A percentile compares a stretch with the other conserved stretches of the same genome.
These are phyloP conservation scores for Nemopilema nomurai DNA, from an alignment of 30 jellyfish, hydroid and myxozoan genomes.

Conservation along the genomic window DNA sequence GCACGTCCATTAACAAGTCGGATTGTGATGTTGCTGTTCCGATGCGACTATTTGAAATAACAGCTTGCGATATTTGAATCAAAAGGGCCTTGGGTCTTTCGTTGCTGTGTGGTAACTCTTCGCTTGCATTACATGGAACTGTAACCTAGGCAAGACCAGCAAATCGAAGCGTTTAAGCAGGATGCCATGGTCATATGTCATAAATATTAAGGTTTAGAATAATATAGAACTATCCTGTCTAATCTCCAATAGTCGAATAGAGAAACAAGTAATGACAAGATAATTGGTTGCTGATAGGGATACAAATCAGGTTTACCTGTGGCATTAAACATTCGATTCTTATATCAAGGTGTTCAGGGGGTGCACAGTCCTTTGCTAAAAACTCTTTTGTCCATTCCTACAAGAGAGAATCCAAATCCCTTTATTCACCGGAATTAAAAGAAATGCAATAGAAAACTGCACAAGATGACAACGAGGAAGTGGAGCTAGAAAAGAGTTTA, in stretches of 20 bases:
- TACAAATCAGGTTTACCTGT: too few species aligned
- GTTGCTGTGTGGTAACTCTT: constrained; percentile 60
- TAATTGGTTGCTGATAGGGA: too few species aligned
- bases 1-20: constrained; percentile 85
- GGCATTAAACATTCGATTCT: constrained; percentile 92
- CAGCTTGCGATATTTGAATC: constrained; percentile 90
- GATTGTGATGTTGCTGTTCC: constrained; percentile 85
- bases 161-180: too few species aligned
- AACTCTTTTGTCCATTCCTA: constrained; percentile 99
- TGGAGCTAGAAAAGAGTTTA: too few species aligned
- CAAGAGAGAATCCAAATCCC: background rate
- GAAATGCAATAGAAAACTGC: background rate
- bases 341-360: constrained; percentile 85
- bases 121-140: constrained; percentile 65
- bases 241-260: too few species aligned
- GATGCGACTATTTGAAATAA: constrained; percentile 87
- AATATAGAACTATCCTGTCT: too few species aligned
- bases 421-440: too few species aligned
- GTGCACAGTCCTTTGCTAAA: constrained; percentile 84
- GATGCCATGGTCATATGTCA: too few species aligned
- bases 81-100: constrained; percentile 91
- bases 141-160: too few species aligned
- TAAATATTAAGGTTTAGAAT: too few species aligned
- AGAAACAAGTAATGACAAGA: too few species aligned
- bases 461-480: background rate